Conservation (phyloP, 2,888 invertebrate species). For the Stenchaetothrips biformis region DNA sequence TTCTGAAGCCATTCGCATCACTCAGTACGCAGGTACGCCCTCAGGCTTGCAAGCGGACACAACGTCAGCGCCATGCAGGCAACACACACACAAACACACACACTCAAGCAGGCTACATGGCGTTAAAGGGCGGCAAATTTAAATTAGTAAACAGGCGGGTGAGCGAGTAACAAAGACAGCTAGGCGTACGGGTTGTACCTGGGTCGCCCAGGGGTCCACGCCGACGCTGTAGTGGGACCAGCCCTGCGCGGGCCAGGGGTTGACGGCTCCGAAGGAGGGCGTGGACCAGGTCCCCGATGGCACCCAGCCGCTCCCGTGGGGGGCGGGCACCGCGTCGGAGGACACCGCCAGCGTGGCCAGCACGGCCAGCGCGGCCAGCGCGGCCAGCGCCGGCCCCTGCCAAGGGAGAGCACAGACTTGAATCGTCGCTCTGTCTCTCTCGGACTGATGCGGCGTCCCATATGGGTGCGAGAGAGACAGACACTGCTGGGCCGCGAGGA, state of each 20-base stretch:
- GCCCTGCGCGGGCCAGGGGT: slow-evolving; percentile 7
- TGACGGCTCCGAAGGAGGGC: background rate
- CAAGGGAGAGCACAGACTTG: background rate
- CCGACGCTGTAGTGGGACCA: slow-evolving; percentile 4
- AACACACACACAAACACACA: no score
- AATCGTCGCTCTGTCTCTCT: no score
- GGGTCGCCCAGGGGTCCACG: background rate
- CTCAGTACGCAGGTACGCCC: background rate
- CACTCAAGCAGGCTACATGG: no score
- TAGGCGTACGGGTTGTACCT: no score
- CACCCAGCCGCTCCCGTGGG: slow-evolving; percentile 7
- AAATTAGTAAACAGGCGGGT: background rate
- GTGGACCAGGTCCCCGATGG: background rate
- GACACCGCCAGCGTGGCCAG: background rate
- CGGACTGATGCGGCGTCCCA: no score
- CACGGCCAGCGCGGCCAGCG: background rate
- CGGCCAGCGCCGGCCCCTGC: background rate
- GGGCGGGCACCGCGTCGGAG: background rate
- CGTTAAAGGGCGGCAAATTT: background rate
- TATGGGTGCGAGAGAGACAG: no score
- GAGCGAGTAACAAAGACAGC: background rate
- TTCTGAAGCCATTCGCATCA: slow-evolving; percentile 2
- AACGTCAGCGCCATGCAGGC: no score
- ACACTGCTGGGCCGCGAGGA: no score
- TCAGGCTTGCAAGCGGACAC: background rate